Conservation (phyloP, 2,113 vertebrate genomes). For the Cathartes aura region DNA sequence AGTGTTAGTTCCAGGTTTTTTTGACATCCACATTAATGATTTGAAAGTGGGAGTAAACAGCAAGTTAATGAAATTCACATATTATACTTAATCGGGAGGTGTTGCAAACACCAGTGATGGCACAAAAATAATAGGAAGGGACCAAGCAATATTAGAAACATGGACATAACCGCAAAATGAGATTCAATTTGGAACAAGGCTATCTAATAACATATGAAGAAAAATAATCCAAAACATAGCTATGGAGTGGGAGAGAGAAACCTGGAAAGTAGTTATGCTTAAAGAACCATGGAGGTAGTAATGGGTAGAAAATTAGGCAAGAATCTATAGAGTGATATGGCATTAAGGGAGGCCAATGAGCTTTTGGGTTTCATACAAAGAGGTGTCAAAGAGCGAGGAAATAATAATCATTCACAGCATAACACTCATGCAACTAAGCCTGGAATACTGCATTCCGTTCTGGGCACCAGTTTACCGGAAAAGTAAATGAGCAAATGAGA, state of each 20-base stretch:
- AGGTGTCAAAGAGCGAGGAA: not conserved
- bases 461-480: not conserved
- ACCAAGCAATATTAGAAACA: not conserved
- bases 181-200: not conserved
- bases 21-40: conserved; percentile 6
- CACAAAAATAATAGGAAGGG: not conserved
- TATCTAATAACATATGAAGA: not conserved
- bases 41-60: conserved; percentile 32
- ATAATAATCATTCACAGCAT: conserved; percentile 14
- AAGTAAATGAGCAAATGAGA: not conserved
- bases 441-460: not conserved
- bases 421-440: not conserved
- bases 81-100: not conserved
- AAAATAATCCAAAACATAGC: conserved; percentile 1
- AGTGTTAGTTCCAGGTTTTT: not conserved
- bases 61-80: conserved; percentile 14
- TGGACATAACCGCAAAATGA: not conserved
- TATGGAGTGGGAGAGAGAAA: not conserved
- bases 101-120: not conserved
- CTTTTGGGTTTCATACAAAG: conserved; percentile 26
- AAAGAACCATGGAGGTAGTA: conserved; percentile 26
- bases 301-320: conserved; percentile 59
- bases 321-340: not conserved
- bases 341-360: not conserved
- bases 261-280: conserved; percentile 23